A percentile compares a stretch with the other conserved stretches of the same genome.
phyloP scores from a whole-genome alignment of 2,797 vertebrate species.

The Champsocephalus gunnari region DNA sequence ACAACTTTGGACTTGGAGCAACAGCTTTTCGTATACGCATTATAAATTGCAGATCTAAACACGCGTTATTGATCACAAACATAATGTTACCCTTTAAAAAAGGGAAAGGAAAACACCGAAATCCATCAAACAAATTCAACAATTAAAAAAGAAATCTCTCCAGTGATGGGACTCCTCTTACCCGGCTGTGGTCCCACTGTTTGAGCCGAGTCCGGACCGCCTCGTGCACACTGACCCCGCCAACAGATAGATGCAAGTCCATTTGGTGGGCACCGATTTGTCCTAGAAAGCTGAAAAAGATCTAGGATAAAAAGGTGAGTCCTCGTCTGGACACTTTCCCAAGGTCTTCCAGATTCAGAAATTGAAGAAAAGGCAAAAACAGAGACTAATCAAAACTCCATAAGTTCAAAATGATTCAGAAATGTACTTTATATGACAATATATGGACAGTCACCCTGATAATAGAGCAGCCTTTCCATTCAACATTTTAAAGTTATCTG shows the following conservation, averaged over 20 bases:
- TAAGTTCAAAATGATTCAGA: background rate
- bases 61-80: background rate
- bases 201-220: slow-evolving; percentile 86
- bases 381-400: too few species aligned
- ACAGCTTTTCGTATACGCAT: too few species aligned
- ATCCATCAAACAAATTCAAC: background rate
- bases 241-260: slow-evolving; percentile 1
- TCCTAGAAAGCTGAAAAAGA: too few species aligned
- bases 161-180: slow-evolving; percentile 11
- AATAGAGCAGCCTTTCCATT: background rate
- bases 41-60: background rate
- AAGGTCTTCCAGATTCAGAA: too few species aligned
- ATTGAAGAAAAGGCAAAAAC: too few species aligned
- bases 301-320: too few species aligned
- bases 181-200: slow-evolving; percentile 86
- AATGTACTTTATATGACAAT: too few species aligned
- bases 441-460: too few species aligned
- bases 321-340: too few species aligned
- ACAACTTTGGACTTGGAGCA: too few species aligned
- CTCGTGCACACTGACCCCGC: slow-evolving; percentile 74
- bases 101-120: background rate
- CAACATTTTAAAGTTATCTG: background rate
- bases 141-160: background rate
- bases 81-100: slow-evolving; percentile 26
- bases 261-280: too few species aligned